Base-by-base conservation (phyloP, 2,797 vertebrate genomes). In the Danio aesculapii region DNA sequence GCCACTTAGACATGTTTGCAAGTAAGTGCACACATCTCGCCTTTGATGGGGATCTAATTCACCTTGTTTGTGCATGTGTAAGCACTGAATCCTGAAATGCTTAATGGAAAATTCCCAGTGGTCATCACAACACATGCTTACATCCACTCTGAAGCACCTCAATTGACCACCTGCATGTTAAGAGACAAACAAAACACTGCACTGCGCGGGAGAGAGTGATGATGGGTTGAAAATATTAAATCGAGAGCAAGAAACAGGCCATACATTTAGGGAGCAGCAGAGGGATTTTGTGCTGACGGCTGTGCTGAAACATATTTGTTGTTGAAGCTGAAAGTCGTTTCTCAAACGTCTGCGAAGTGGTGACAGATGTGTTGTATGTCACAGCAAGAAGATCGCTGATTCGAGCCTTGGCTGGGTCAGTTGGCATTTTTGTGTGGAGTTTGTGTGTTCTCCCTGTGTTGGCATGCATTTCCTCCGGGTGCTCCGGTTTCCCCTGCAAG, bases 61-160 rank as follows among this genome's bases (percentile, higher is more conserved):
- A 61, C 19, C 14, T 8, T 49, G n/a, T 49, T 11, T 58, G 72
- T 69, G 53, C 69, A 49, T 49, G 4, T 67, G 30, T 73, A 49
- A 50, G 21, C 46, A 16, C 76, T 79, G 75, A 69, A 50, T 66
- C 39, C 79, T 81, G 77, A 87, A 86, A 88, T 89, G 86, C 87
- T 90, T 90, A 88, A 91, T 92, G 84, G 85, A 89, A 91, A 86
- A 88, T 84, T 73, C 88, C 83, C 75, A 39, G 75, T 69, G 63
- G 82, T 83, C 8, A 81, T 88, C 88, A 79, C 75, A 87, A 39
- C 19, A 17, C 11, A 17, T 68, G 58, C 55, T 55, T 19, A 63
- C 8, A 9, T 16, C 41, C 41, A 68, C 46, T 55, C 17, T 53
- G 58, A 83, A 87, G 73, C 75, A 75, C 81, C 11, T 69, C 19